These are phyloP conservation scores for Hepsetus odoe DNA, from an alignment of 2,113 vertebrate genomes.

Conservation along the genomic window DNA sequence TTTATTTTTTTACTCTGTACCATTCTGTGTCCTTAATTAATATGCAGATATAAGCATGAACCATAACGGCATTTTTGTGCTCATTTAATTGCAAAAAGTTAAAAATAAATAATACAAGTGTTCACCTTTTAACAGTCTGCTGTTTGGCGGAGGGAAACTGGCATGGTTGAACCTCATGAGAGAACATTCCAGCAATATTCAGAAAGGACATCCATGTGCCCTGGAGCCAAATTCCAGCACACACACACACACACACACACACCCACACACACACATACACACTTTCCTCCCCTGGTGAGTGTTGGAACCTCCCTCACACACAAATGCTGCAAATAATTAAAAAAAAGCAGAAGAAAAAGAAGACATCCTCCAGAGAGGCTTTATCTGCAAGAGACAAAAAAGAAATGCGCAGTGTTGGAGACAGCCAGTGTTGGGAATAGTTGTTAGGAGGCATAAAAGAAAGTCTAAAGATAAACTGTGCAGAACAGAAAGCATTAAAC, in stretches of 20 bases:
- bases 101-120: not conserved
- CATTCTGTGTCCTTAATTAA: too few species aligned
- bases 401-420: constrained; percentile 9
- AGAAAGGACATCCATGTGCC: constrained; percentile 74
- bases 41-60: not conserved
- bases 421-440: constrained; percentile 6
- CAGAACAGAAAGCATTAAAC: constrained; percentile 23
- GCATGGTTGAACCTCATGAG: constrained; percentile 3
- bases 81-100: constrained; percentile 23
- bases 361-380: constrained; percentile 48
- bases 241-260: constrained; percentile 35
- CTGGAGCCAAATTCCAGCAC: constrained; percentile 74
- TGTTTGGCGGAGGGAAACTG: constrained; percentile 18
- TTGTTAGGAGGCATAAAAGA: constrained; percentile 19
- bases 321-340: constrained; percentile 67
- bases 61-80: not conserved
- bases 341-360: constrained; percentile 56
- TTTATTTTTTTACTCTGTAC: too few species aligned
- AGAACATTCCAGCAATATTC: constrained; percentile 51
- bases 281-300: constrained; percentile 53
- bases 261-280: too few species aligned
- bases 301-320: constrained; percentile 24
- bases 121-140: constrained; percentile 33
- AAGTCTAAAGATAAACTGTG: constrained; percentile 15
- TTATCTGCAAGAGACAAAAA: constrained; percentile 50